Percentiles rank a stretch among this genome's conserved stretches.
phyloP scores from a whole-genome alignment of 1,140 invertebrate species.

The Archegozetes longisetosus region DNA sequence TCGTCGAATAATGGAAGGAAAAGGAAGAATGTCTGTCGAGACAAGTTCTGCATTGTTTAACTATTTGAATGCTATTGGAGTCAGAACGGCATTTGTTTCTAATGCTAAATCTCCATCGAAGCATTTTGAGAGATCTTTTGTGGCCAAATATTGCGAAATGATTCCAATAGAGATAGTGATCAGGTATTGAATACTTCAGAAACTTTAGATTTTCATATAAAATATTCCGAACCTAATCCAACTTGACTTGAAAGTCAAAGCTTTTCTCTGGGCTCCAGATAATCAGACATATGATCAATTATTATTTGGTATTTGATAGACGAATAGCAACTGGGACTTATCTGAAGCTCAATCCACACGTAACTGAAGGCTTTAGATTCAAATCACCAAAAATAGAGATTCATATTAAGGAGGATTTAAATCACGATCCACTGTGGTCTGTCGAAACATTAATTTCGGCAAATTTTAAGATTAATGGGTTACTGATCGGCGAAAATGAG shows the following conservation, averaged over 20 bases:
- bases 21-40: slow-evolving; percentile 76
- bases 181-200: slow-evolving; percentile 37
- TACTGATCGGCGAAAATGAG: slow-evolving; percentile 58
- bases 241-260: no score
- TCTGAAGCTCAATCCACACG: slow-evolving; percentile 12
- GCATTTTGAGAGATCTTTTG: slow-evolving; percentile 51
- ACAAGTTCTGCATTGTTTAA: slow-evolving; percentile 82
- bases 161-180: slow-evolving; percentile 97
- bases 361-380: slow-evolving; percentile 70
- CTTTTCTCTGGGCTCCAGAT: neutral
- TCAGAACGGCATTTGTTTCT: slow-evolving; percentile 72
- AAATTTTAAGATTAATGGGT: slow-evolving; percentile 54
- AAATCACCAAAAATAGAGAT: slow-evolving; percentile 73
- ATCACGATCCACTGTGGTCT: slow-evolving; percentile 95
- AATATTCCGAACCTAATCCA: no score
- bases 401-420: slow-evolving; percentile 72
- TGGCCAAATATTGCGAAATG: slow-evolving; percentile 84
- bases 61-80: slow-evolving; percentile 55
- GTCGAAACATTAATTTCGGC: slow-evolving; percentile 76
- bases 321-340: slow-evolving; percentile 13
- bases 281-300: neutral
- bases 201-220: neutral
- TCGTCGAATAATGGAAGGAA: slow-evolving; percentile 72
- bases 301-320: neutral
- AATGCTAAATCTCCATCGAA: slow-evolving; percentile 17